Evolutionary conservation across 2,888 invertebrate genomes (phyloP), one percentile per base, ranked within the genome.

Genomic region (Ophion ellenae): DNA sequence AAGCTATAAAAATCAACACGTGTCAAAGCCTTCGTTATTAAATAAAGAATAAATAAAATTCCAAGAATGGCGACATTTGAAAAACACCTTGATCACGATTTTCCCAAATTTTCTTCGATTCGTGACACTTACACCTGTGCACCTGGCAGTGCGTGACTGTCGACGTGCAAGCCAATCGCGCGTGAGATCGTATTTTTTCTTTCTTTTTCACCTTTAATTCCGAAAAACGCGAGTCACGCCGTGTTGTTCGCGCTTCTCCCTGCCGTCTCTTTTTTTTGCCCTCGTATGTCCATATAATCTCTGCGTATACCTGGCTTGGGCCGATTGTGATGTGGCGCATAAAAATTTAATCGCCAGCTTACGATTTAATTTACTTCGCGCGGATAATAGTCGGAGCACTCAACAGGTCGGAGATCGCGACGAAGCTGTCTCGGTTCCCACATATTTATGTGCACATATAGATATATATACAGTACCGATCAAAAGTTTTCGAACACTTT

Each of bases 311-410:
- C 11, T 53, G 53, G 14, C 14, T 53, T 3, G 53, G 53, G 11
- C 53, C 61, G 61, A 11, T 20, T 57, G 57, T 28, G 57, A 10
- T 61, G 61, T 61, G 9, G n/a, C n/a, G 61, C 61, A 20, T 20
- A 61, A 61, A 61, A 20, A 61, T 61, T 20, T 24, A 61, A 61
- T 61, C 24, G 75, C 70, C 88, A 91, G 91, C 90, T 91, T 90
- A 90, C 92, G 91, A 92, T 92, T 90, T 91, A 87, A 89, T 89
- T 87, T 92, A 92, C 92, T 92, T 91, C 91, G 87, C 89, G 91
- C 91, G 87, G 91, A 87, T 86, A 88, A 87, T 53, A 78, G 69
- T 61, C 45, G 11, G 85, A 88, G 88, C 53, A 53, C 90, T 92
- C 91, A 91, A 91, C 92, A 92, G 92, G 92, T 92, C 91, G 90